Percentiles rank a stretch among this genome's conserved stretches.
Conservation (phyloP, 2,888 invertebrate genomes). For the Marronus borbonicus region DNA sequence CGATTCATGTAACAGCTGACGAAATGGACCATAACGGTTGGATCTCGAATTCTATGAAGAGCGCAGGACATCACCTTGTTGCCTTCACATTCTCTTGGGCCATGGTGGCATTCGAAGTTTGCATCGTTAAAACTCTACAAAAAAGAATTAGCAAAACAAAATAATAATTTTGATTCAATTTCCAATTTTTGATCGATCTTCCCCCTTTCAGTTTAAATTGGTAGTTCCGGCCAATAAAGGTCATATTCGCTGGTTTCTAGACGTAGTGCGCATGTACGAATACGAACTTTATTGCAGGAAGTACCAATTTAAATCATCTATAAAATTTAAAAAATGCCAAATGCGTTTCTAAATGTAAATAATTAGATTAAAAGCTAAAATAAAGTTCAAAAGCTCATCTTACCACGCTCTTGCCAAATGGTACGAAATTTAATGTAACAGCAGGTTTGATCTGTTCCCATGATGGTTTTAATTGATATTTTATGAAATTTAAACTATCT, state of each 20-base stretch:
- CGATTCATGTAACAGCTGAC: conserved; percentile 66
- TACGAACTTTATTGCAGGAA: too few relatives aligned
- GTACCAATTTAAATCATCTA: too few relatives aligned
- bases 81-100: conserved; percentile 75
- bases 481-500: conserved; percentile 75
- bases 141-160: conserved; percentile 16
- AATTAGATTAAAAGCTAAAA: background rate
- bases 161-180: background rate
- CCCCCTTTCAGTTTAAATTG: too few relatives aligned
- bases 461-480: conserved; percentile 72
- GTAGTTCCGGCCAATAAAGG: too few relatives aligned
- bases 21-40: conserved; percentile 65
- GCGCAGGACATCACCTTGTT: conserved; percentile 78
- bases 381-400: conserved; percentile 55
- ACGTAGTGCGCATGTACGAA: too few relatives aligned
- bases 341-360: background rate
- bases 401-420: conserved; percentile 79
- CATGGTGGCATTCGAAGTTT: conserved; percentile 77
- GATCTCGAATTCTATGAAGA: conserved; percentile 67
- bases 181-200: too few relatives aligned
- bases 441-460: conserved; percentile 71
- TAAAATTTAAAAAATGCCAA: too few relatives aligned
- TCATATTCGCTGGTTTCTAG: too few relatives aligned
- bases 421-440: conserved; percentile 73
- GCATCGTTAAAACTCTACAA: conserved; percentile 63